Evolutionary conservation across 2,113 vertebrate species (phyloP).

Genomic region (Callocephalon fimbriatum): DNA sequence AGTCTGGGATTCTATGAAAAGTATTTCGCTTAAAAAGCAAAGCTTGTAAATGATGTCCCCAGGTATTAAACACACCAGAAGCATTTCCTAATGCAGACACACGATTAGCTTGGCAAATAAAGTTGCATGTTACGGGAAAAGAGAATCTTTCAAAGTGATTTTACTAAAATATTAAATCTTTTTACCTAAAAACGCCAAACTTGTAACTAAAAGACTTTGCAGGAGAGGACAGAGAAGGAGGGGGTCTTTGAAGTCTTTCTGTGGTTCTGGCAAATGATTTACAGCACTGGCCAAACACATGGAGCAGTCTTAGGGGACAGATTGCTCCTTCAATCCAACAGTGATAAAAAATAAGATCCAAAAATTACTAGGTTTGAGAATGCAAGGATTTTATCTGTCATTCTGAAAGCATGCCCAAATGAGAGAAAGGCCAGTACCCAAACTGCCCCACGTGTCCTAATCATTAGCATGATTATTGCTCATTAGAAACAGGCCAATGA

Average conservation of each 20-base stretch:
- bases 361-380: background rate
- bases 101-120: background rate
- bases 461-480: background rate
- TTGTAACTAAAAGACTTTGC: background rate
- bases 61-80: background rate
- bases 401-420: background rate
- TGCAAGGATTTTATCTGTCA: background rate
- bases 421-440: background rate
- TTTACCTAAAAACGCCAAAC: background rate
- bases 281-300: constrained; percentile 28
- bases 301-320: constrained; percentile 5
- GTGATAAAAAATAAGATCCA: constrained; percentile 33
- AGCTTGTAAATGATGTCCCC: background rate
- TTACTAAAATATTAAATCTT: background rate
- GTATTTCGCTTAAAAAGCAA: background rate
- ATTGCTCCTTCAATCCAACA: background rate
- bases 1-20: background rate
- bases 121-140: background rate
- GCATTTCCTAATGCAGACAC: background rate
- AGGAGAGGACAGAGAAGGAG: background rate
- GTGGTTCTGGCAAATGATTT: constrained; percentile 10
- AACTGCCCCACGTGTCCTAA: background rate
- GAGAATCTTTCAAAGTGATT: background rate
- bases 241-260: constrained; percentile 1
- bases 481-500: background rate